phyloP scores from a whole-genome alignment of 23 tunicate genomes.

The Ciona savignyi region DNA sequence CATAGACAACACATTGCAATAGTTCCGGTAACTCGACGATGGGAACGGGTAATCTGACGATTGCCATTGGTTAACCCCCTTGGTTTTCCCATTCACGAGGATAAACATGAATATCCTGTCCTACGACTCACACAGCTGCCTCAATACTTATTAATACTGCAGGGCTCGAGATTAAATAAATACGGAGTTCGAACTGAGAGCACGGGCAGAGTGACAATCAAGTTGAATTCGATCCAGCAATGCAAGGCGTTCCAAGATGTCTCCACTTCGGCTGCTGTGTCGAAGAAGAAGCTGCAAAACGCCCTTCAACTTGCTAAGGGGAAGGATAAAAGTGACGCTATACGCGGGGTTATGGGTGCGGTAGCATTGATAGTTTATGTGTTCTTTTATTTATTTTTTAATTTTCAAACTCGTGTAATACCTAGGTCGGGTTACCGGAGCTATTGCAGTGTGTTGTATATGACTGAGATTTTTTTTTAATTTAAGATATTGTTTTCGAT shows the following conservation, averaged over 20 bases:
- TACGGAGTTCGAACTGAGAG: constrained; percentile 60
- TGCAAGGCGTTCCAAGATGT: constrained; percentile 37
- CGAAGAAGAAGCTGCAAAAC: constrained; percentile 51
- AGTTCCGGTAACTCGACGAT: no score
- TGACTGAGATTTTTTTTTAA: no score
- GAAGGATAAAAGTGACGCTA: constrained; percentile 34
- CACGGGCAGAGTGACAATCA: constrained; percentile 52
- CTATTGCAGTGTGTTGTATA: no score
- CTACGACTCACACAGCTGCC: no score
- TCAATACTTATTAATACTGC: no score
- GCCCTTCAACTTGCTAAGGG: constrained; percentile 77
- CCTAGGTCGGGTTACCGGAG: no score
- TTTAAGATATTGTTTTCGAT: not conserved
- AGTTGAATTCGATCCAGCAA: constrained; percentile 60
- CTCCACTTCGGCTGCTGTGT: constrained; percentile 16
- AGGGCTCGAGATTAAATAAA: constrained; percentile 58
- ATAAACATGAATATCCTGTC: no score
- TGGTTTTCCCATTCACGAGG: no score
- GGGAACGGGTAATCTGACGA: no score
- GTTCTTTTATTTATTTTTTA: not conserved
- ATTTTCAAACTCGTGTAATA: not conserved
- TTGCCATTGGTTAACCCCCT: no score
- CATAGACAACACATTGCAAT: no score
- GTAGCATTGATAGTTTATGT: not conserved
- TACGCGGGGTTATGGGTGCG: constrained; percentile 60